Base-by-base conservation (phyloP, 2,113 vertebrate species). In the Lates calcarifer region DNA sequence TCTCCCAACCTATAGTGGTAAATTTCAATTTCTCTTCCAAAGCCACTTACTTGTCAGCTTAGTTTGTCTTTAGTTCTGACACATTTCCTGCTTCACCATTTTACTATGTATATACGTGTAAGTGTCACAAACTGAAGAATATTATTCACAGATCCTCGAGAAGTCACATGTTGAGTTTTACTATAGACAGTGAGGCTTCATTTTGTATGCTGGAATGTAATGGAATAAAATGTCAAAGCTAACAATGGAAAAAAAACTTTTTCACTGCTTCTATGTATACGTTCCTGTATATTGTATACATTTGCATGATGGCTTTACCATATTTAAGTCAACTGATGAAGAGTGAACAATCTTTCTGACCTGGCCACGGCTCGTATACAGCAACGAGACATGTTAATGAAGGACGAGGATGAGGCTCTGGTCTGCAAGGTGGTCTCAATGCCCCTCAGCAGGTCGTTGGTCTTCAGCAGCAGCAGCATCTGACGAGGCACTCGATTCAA, bases 301-400 rank as follows among this genome's bases (percentile, higher is more conserved):
- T 41, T 41, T 41, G 5, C 14, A 45, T 45, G 15, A 5, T 45
- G 43, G 11, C 4, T 45, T 45, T 45, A 45, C 15, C 43, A 47
- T 20, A 20, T 20, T 47, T 20, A 5, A 20, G 45, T 20, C 45
- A 18, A 45, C 15, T 45, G 7, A 18, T 47, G 45, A 17, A 47
- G 17, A 8, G 2, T 47, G 45, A 18, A 11, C 17, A 18, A 14
- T 22, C 6, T 10, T 11, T 39, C 69, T 79, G n/a, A 99, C 98
- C 79, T 88, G 31, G 97, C 95, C 60, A 99, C 49, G 0, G 98
- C 96, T 31, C 96, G 92, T 75, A 98, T 82, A 57, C 98, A 99
- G 94, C 97, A 99, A 61, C 97, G 97, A 13, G 98, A 97, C 98
- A 99, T 99, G 94, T 94, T 97, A 94, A 99, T 95, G 91, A 99